Percentiles rank a stretch among this genome's conserved stretches.
These are phyloP conservation scores for Galendromus occidentalis DNA, from an alignment of 1,140 invertebrate species.

Conservation along the genomic window DNA sequence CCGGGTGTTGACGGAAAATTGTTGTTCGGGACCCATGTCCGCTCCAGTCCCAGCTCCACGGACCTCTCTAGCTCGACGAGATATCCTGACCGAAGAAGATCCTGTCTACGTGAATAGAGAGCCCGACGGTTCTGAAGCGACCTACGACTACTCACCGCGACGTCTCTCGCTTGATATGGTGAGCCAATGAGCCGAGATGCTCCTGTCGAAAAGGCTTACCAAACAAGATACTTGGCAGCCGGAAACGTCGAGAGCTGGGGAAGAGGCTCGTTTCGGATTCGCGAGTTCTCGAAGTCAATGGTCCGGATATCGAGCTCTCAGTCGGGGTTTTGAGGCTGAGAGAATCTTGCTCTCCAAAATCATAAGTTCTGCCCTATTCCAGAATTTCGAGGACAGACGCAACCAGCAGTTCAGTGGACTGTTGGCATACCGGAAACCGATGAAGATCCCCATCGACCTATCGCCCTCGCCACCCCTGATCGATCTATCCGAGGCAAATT, in stretches of 20 bases:
- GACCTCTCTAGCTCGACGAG: slow-evolving; percentile 16
- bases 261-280: no score
- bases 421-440: slow-evolving; percentile 2
- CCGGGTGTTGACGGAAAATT: not conserved
- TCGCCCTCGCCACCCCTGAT: not conserved
- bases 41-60: slow-evolving; percentile 18
- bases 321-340: no score
- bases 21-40: slow-evolving; percentile 9
- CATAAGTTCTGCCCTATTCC: no score
- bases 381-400: not conserved
- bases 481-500: not conserved
- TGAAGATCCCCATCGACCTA: not conserved
- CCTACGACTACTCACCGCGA: not conserved
- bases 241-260: no score
- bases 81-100: slow-evolving; percentile 11
- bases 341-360: no score
- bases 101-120: slow-evolving; percentile 19
- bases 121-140: not conserved
- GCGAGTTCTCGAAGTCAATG: no score
- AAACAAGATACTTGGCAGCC: no score
- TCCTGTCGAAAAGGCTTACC: no score
- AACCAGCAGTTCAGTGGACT: not conserved
- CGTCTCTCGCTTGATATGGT: no score
- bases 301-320: no score
- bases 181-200: no score